These are phyloP conservation scores for Bombyx mandarina DNA, from an alignment of 1,140 invertebrate genomes.

Conservation along the genomic window DNA sequence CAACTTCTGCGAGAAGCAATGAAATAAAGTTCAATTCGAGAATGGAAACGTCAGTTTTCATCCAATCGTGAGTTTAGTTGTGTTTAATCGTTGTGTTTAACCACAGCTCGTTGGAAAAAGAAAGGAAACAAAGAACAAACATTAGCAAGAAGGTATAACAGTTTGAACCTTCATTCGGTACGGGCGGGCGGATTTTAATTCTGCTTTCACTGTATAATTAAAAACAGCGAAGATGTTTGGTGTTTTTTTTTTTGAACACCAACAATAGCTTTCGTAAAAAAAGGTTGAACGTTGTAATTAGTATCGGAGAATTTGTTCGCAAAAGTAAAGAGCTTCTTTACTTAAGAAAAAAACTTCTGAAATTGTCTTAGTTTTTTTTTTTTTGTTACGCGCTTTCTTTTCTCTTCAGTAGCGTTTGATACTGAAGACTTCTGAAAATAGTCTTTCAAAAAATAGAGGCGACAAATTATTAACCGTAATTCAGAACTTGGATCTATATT, in stretches of 20 bases:
- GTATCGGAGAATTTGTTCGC: not conserved
- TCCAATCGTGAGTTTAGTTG: not conserved
- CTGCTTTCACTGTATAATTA: slow-evolving; percentile 52
- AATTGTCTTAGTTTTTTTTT: not conserved
- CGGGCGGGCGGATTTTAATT: slow-evolving; percentile 53
- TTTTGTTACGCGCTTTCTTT: not conserved
- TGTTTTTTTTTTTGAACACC: slow-evolving; percentile 23
- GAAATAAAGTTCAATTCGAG: no score
- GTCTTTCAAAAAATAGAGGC: no score
- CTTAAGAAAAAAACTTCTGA: not conserved
- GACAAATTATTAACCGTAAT: no score
- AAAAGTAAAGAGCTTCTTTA: not conserved
- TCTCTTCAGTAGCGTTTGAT: not conserved
- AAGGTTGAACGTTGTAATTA: slow-evolving; percentile 11
- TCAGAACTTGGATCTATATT: no score
- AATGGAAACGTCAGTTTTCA: no score
- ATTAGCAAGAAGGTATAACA: slow-evolving; percentile 30
- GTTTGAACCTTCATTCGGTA: slow-evolving; percentile 29
- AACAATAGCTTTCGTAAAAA: slow-evolving; percentile 34
- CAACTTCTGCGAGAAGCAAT: no score
- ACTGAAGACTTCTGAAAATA: no score
- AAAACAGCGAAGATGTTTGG: slow-evolving; percentile 32
- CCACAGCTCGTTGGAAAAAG: not conserved
- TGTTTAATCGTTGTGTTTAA: not conserved
- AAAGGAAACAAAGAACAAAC: slow-evolving; percentile 25